phyloP scores from a whole-genome alignment of 2,113 vertebrate species.

The Dicentrarchus labrax region DNA sequence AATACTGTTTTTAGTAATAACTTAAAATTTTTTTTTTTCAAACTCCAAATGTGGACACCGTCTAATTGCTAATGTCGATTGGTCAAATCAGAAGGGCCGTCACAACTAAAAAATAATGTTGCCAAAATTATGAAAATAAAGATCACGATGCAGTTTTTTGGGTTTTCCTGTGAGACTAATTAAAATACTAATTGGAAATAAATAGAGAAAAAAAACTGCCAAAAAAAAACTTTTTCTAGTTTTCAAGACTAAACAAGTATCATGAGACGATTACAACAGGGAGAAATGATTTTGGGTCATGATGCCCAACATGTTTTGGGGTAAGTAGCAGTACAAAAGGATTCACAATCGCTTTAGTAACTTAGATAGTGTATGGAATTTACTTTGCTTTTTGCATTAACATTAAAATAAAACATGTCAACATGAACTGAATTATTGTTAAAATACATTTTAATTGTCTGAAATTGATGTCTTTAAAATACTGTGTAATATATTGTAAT shows the following conservation, averaged over 20 bases:
- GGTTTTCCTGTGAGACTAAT: constrained; percentile 34
- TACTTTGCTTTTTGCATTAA: neutral
- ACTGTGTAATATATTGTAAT: neutral
- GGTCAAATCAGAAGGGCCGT: neutral
- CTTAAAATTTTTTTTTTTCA: neutral
- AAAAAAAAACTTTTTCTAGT: neutral
- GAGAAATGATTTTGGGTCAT: constrained; percentile 4
- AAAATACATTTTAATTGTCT: neutral
- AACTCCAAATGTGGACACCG: neutral
- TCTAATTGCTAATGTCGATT: neutral
- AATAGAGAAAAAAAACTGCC: neutral
- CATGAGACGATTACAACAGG: constrained; percentile 14
- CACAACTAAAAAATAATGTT: neutral
- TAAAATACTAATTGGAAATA: constrained; percentile 20
- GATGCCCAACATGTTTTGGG: neutral
- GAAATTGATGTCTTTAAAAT: neutral
- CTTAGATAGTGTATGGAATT: neutral
- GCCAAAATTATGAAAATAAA: neutral
- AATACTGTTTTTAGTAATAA: neutral
- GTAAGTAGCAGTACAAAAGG: neutral
- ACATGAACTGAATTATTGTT: neutral
- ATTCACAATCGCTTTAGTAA: neutral
- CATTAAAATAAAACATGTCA: neutral
- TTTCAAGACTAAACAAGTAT: neutral
- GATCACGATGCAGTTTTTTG: constrained; percentile 1